These are phyloP conservation scores for Hexactinellida sp. DNA, from an alignment of 37 sponge, comb jelly and placozoan species.

Conservation along the genomic window DNA sequence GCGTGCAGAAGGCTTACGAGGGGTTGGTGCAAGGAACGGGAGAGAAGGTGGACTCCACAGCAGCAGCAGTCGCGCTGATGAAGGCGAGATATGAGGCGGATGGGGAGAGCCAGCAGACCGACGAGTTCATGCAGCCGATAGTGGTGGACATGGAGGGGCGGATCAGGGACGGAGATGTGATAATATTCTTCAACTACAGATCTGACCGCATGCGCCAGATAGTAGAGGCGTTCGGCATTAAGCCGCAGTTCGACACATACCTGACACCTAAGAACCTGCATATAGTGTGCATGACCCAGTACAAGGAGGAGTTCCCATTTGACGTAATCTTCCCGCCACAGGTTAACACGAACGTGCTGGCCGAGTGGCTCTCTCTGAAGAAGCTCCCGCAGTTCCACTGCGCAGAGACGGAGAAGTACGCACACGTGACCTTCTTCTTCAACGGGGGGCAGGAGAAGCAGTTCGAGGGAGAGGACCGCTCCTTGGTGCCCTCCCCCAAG, in stretches of 20 bases:
- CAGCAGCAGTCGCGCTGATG: constrained; percentile 30
- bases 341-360: constrained; percentile 54
- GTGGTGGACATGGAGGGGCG: constrained; percentile 60
- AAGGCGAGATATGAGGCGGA: constrained; percentile 44
- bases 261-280: constrained; percentile 26
- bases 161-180: constrained; percentile 70
- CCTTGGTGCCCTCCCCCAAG: constrained; percentile 88
- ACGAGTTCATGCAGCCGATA: constrained; percentile 91
- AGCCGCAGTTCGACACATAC: constrained; percentile 74
- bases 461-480: constrained; percentile 55
- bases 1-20: constrained; percentile 77
- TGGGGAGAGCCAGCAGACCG: constrained; percentile 50
- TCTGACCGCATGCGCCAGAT: constrained; percentile 94
- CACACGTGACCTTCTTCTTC: constrained; percentile 98
- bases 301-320: constrained; percentile 86
- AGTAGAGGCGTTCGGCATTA: constrained; percentile 77
- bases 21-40: constrained; percentile 72
- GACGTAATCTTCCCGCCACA: constrained; percentile 64
- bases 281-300: constrained; percentile 71
- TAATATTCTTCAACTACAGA: constrained; percentile 85
- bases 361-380: constrained; percentile 82
- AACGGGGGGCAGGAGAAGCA: constrained; percentile 80
- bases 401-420: constrained; percentile 99
- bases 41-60: constrained; percentile 20
- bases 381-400: constrained; percentile 69